Conservation (phyloP, 2,113 vertebrate genomes). For the Abramis brama region DNA sequence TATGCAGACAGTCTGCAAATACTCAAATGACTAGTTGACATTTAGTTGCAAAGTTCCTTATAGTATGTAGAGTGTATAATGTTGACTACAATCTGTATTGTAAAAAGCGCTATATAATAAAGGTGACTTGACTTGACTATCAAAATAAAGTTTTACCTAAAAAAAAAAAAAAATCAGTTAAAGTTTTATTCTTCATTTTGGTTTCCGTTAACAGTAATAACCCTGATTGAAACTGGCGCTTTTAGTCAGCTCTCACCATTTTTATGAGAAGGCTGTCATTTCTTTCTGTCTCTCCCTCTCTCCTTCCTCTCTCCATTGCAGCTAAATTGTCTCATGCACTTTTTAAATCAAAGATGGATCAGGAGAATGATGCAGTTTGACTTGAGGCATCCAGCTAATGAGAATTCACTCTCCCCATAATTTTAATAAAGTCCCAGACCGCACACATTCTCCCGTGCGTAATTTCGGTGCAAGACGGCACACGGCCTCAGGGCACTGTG, state of each 20-base stretch:
- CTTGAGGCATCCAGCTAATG: constrained; percentile 60
- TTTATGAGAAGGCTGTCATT: neutral
- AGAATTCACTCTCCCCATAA: constrained; percentile 55
- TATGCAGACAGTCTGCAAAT: too few relatives aligned
- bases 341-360: constrained; percentile 11
- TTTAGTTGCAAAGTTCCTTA: too few relatives aligned
- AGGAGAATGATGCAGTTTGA: constrained; percentile 48
- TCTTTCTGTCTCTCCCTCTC: neutral
- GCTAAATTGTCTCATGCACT: neutral
- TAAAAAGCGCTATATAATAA: too few relatives aligned
- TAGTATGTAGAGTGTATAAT: too few relatives aligned
- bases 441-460: neutral
- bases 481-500: neutral
- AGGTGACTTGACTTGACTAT: too few relatives aligned
- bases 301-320: neutral
- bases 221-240: neutral
- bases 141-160: too few relatives aligned
- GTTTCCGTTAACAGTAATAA: neutral
- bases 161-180: neutral
- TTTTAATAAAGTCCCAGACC: constrained; percentile 25
- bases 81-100: too few relatives aligned
- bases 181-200: neutral
- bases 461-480: constrained; percentile 30
- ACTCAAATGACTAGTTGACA: too few relatives aligned
- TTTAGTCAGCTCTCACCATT: neutral